phyloP scores from a whole-genome alignment of 2,797 vertebrate species.

The Chelon auratus region DNA sequence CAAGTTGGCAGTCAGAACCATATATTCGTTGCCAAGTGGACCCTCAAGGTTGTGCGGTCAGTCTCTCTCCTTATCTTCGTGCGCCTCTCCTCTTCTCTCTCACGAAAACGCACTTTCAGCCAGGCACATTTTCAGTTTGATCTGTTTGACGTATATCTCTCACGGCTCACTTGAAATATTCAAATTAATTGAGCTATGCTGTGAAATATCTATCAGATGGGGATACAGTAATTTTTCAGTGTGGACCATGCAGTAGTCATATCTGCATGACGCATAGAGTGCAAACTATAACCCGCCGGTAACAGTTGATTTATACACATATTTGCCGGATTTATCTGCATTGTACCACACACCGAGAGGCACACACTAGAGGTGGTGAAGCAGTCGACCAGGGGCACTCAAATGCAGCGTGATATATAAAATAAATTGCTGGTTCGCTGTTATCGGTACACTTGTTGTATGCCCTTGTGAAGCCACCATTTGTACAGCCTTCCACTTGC shows the following conservation, averaged over 20 bases:
- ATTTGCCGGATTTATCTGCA: constrained; percentile 75
- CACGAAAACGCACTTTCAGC: constrained; percentile 25
- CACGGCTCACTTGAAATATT: constrained; percentile 68
- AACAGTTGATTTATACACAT: constrained; percentile 72
- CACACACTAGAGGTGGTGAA: constrained; percentile 79
- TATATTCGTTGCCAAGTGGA: constrained; percentile 73
- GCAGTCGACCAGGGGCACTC: constrained; percentile 65
- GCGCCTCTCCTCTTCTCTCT: constrained; percentile 14
- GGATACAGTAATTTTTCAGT: constrained; percentile 71
- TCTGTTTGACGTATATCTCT: constrained; percentile 73
- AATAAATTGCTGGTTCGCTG: constrained; percentile 56
- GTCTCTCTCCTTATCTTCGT: constrained; percentile 42
- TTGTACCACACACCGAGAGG: constrained; percentile 41
- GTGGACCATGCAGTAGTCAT: constrained; percentile 57
- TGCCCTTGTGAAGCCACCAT: constrained; percentile 39
- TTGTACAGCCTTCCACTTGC: constrained; percentile 52
- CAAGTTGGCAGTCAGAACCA: constrained; percentile 80
- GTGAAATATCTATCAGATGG: constrained; percentile 71
- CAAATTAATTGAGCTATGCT: constrained; percentile 73
- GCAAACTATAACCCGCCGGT: constrained; percentile 61
- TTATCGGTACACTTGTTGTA: constrained; percentile 44
- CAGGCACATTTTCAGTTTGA: constrained; percentile 59
- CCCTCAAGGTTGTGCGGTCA: constrained; percentile 66
- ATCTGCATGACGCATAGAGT: constrained; percentile 63
- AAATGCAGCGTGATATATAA: constrained; percentile 62